phyloP scores from a whole-genome alignment of 2,113 vertebrate species.

The Malurus elegans region DNA sequence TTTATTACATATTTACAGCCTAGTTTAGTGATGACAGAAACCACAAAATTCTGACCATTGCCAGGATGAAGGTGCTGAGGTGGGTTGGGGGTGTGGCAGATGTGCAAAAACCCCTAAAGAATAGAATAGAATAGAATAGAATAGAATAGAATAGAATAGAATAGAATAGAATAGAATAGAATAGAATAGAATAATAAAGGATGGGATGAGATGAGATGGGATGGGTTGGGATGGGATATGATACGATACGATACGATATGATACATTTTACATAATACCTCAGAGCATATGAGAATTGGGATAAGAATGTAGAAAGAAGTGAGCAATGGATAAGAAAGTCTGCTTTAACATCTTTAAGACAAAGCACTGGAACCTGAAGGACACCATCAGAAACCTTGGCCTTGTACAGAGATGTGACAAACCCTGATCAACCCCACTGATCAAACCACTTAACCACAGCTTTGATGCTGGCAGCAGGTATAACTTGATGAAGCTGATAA shows the following conservation, averaged over 20 bases:
- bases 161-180: no score
- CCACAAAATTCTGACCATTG: background rate
- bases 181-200: background rate
- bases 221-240: no score
- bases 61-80: background rate
- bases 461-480: background rate
- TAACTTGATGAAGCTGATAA: background rate
- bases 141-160: background rate
- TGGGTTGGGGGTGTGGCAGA: no score
- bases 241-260: no score
- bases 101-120: background rate
- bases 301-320: background rate
- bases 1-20: background rate
- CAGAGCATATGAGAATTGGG: background rate
- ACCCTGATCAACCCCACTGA: background rate
- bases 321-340: background rate
- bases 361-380: background rate
- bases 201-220: background rate
- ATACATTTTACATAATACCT: background rate
- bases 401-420: background rate
- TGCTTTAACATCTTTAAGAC: background rate
- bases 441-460: background rate
- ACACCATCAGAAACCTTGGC: background rate
- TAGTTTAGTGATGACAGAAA: background rate
- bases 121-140: background rate